A percentile compares a stretch with the other conserved stretches of the same genome.
Evolutionary conservation across 2,113 vertebrate genomes (phyloP).

Genomic region (Calcarius ornatus): DNA sequence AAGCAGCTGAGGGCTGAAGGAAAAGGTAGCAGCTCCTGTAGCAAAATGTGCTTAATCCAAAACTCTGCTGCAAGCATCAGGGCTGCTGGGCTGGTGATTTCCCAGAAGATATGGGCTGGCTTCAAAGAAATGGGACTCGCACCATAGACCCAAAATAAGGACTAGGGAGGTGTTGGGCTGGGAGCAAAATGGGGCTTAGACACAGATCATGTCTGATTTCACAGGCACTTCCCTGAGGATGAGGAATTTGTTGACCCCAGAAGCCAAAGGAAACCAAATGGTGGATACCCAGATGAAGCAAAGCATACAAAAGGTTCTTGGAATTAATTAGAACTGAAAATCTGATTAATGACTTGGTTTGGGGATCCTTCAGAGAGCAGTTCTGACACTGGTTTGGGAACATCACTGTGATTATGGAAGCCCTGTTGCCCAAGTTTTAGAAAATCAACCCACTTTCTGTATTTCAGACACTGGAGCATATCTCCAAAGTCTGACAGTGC

Average conservation of each 20-base stretch:
- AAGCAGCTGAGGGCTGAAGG: neutral
- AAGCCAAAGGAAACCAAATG: neutral
- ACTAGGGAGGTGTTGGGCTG: neutral
- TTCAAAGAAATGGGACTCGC: neutral
- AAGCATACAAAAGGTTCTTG: conserved; percentile 5
- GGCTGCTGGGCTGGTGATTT: neutral
- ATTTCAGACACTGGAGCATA: neutral
- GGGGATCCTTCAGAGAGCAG: conserved; percentile 2
- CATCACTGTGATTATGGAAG: neutral
- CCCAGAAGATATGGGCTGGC: neutral
- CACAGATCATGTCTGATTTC: neutral
- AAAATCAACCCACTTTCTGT: neutral
- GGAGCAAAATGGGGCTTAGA: neutral
- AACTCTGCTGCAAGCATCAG: neutral
- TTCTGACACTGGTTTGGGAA: neutral
- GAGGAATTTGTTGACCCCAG: neutral
- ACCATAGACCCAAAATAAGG: neutral
- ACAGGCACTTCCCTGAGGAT: neutral
- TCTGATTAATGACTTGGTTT: conserved; percentile 22
- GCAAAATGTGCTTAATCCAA: neutral
- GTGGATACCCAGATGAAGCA: neutral
- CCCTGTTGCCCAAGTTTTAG: neutral
- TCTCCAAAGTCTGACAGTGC: neutral
- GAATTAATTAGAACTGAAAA: conserved; percentile 50
- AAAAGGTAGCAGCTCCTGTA: neutral